Conservation (phyloP, 2,113 vertebrate species). For the Salvelinus sp. region DNA sequence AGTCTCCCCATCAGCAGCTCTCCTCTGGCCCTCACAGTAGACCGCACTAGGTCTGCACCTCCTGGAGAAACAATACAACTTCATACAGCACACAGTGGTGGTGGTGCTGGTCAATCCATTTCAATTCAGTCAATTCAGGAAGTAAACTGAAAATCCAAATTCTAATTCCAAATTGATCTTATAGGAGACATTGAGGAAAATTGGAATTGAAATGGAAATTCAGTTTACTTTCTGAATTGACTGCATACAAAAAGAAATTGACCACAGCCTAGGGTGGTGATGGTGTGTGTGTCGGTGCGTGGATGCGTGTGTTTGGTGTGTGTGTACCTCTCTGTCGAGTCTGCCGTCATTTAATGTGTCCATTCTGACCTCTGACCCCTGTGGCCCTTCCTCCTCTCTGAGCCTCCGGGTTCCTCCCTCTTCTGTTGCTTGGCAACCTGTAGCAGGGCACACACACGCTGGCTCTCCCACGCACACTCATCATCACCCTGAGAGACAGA, state of each 20-base stretch:
- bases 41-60: not conserved
- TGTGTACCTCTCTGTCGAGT: constrained; percentile 28
- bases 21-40: constrained; percentile 5
- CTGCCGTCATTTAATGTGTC: constrained; percentile 6
- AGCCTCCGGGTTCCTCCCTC: constrained; percentile 35
- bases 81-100: not conserved
- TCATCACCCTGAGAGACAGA: constrained; percentile 33
- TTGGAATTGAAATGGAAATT: not conserved
- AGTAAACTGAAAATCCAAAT: not conserved
- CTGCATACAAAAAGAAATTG: not conserved
- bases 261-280: not conserved
- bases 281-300: not conserved
- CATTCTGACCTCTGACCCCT: constrained; percentile 8
- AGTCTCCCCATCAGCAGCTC: not conserved
- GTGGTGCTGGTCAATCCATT: not conserved
- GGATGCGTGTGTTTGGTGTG: not conserved
- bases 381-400: constrained; percentile 12
- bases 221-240: not conserved
- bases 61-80: not conserved
- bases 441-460: not conserved
- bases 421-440: constrained; percentile 11
- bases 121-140: not conserved
- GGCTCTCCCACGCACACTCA: constrained; percentile 27
- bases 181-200: not conserved
- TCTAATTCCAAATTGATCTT: not conserved